phyloP scores from a whole-genome alignment of 2,888 invertebrate genomes.

The Sesia bembeciformis region DNA sequence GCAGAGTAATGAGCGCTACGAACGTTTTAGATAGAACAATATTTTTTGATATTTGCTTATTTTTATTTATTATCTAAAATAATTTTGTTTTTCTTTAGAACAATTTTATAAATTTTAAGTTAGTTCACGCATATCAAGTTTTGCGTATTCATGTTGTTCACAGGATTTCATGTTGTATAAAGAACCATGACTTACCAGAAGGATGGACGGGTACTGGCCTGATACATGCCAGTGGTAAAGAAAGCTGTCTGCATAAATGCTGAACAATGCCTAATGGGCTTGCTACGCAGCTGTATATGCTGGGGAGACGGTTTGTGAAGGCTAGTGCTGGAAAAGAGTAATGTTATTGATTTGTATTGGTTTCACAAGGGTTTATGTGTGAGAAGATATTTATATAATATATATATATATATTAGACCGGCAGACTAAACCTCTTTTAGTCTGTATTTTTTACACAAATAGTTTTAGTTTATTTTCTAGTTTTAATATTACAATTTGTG shows the following conservation, averaged over 20 bases:
- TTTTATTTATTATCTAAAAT: not conserved
- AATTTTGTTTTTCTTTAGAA: not conserved
- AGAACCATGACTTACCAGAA: constrained; percentile 56
- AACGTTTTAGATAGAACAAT: too few relatives aligned
- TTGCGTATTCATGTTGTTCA: not conserved
- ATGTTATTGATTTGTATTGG: not conserved
- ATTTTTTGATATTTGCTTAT: not conserved
- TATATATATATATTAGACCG: too few relatives aligned
- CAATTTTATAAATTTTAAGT: not conserved
- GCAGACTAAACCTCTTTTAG: too few relatives aligned
- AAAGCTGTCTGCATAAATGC: constrained; percentile 86
- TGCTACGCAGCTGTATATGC: constrained; percentile 88
- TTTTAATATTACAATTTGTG: not conserved
- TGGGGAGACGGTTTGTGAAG: constrained; percentile 86
- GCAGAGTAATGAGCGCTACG: too few relatives aligned
- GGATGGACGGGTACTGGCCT: constrained; percentile 86
- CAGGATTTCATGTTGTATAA: not conserved
- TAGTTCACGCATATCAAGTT: not conserved
- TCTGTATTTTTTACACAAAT: too few relatives aligned
- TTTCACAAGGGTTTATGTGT: not conserved
- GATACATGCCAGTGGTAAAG: constrained; percentile 89
- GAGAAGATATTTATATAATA: too few relatives aligned
- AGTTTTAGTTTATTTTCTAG: not conserved
- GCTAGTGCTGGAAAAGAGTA: constrained; percentile 71
- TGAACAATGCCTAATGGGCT: constrained; percentile 86